A percentile compares a stretch with the other conserved stretches of the same genome.
phyloP scores from a whole-genome alignment of 2,113 vertebrate species.

The Pycnonotus jocosus region DNA sequence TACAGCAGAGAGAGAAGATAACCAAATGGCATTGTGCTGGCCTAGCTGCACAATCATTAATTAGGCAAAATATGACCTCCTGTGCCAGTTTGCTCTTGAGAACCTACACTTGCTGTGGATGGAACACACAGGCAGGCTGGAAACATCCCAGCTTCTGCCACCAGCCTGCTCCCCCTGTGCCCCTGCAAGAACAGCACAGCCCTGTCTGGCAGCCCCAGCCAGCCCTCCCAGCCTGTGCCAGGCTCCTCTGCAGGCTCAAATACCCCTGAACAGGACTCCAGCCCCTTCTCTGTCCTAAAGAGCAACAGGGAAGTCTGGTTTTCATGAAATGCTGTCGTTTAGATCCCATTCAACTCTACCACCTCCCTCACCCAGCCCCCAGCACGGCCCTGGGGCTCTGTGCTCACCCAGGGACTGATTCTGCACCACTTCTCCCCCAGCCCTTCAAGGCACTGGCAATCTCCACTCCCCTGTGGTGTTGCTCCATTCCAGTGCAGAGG shows the following conservation, averaged over 20 bases:
- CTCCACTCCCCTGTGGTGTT: background rate
- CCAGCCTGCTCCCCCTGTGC: background rate
- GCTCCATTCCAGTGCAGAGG: background rate
- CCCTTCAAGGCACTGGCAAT: background rate
- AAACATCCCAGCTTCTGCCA: background rate
- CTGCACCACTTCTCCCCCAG: background rate
- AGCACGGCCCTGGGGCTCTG: background rate
- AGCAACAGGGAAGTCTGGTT: background rate
- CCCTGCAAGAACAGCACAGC: background rate
- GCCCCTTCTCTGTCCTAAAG: background rate
- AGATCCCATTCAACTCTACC: rapidly evolving
- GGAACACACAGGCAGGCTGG: background rate
- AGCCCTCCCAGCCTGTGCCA: background rate
- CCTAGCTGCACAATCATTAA: slow-evolving; percentile 15
- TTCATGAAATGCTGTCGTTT: background rate
- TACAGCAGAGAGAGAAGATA: background rate
- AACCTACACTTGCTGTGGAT: background rate
- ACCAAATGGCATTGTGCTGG: slow-evolving; percentile 18
- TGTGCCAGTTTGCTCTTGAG: slow-evolving; percentile 11
- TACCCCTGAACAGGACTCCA: rapidly evolving
- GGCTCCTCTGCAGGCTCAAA: background rate
- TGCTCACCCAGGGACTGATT: background rate
- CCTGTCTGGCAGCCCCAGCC: background rate
- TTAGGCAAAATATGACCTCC: slow-evolving; percentile 54
- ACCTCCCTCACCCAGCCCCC: background rate